Conservation (phyloP, 1,140 invertebrate genomes). For the Uloborus diversus region DNA sequence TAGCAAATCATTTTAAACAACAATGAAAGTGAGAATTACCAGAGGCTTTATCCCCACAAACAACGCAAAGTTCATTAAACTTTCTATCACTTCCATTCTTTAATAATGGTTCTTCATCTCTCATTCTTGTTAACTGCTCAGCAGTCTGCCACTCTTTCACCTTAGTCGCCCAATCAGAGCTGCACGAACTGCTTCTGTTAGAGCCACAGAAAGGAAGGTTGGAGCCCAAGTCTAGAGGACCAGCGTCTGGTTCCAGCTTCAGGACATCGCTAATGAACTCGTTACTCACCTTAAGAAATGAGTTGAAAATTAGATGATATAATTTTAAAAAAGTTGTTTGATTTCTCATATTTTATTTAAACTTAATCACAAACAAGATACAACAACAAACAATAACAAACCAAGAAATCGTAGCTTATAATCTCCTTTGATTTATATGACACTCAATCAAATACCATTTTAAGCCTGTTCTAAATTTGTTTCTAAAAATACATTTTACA, state of each 20-base stretch:
- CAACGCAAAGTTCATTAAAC: constrained; percentile 82
- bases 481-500: no score
- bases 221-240: constrained; percentile 25
- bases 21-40: no score
- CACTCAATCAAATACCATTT: no score
- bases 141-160: constrained; percentile 62
- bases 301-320: neutral
- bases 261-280: constrained; percentile 45
- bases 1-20: no score
- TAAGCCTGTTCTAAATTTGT: no score
- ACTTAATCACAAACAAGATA: no score
- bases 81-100: constrained; percentile 53
- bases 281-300: constrained; percentile 29
- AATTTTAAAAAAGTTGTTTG: neutral
- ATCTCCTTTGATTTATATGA: no score
- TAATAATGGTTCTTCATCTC: constrained; percentile 59
- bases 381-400: no score
- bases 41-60: constrained; percentile 92
- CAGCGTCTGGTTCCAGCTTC: constrained; percentile 8
- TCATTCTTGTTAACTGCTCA: constrained; percentile 59
- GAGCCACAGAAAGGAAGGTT: neutral
- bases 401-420: no score
- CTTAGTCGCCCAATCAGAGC: constrained; percentile 62
- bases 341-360: no score
- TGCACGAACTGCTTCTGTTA: constrained; percentile 29